A percentile compares a stretch with the other conserved stretches of the same genome.
Evolutionary conservation across 1,140 invertebrate genomes (phyloP).

Genomic region (Heterodera carotae): DNA sequence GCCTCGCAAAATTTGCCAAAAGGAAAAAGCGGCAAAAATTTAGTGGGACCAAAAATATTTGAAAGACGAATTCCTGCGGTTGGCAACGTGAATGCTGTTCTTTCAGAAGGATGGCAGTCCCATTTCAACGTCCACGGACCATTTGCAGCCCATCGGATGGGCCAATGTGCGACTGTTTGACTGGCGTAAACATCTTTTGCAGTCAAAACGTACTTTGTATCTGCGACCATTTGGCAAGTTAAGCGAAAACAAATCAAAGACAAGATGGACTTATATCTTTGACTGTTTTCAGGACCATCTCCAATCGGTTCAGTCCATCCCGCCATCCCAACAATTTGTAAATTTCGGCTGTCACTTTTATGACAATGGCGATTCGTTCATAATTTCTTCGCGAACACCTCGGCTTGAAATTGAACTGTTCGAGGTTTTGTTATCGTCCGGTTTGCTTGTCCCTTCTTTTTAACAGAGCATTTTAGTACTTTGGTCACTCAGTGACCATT

Average conservation of each 20-base stretch:
- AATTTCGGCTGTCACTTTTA: not conserved
- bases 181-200: slow-evolving; percentile 82
- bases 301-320: not conserved
- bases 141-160: slow-evolving; percentile 15
- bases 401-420: slow-evolving; percentile 44
- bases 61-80: too few species aligned
- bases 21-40: slow-evolving; percentile 19
- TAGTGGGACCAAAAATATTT: not conserved
- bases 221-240: slow-evolving; percentile 67
- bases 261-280: too few species aligned
- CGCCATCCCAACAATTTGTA: slow-evolving; percentile 4
- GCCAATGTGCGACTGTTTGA: slow-evolving; percentile 87
- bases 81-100: too few species aligned
- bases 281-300: slow-evolving; percentile 3
- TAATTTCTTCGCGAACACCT: slow-evolving; percentile 12
- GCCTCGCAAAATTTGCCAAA: slow-evolving; percentile 1
- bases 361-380: slow-evolving; percentile 14
- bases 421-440: slow-evolving; percentile 16
- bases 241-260: too few species aligned
- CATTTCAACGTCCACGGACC: not conserved
- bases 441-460: too few species aligned
- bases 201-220: slow-evolving; percentile 81
- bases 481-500: slow-evolving; percentile 15
- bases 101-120: not conserved
- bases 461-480: slow-evolving; percentile 12